Percentiles rank a stretch among this genome's conserved stretches.
Evolutionary conservation across 64 coral and sea anemone genomes (phyloP).

Genomic region (Pocillopora verrucosa): DNA sequence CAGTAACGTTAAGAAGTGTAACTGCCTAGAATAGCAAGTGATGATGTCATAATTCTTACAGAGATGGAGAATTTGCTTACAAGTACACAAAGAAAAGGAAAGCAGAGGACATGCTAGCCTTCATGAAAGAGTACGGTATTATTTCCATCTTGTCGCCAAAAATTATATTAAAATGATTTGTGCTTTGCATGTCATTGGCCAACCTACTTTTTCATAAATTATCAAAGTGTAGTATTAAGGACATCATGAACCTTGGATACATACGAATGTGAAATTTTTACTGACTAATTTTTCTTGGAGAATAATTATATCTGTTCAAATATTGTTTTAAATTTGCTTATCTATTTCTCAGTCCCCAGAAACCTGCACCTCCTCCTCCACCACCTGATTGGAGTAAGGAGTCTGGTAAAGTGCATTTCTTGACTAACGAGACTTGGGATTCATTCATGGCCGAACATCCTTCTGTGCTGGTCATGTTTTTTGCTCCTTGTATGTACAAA

Average conservation of each 20-base stretch:
- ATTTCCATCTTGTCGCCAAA: neutral
- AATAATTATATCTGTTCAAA: neutral
- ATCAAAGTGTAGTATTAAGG: too few species aligned
- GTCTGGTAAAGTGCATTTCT: conserved; percentile 78
- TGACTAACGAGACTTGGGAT: conserved; percentile 72
- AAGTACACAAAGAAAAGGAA: conserved; percentile 72
- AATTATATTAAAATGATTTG: neutral
- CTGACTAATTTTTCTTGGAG: too few species aligned
- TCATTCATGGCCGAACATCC: conserved; percentile 62
- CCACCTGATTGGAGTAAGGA: conserved; percentile 96
- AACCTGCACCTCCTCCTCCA: conserved; percentile 65
- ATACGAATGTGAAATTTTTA: too few species aligned
- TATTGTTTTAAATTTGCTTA: neutral
- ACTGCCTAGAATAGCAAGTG: neutral
- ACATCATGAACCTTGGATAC: too few species aligned
- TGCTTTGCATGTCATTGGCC: too few species aligned
- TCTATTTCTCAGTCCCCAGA: conserved; percentile 62
- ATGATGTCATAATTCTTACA: conserved; percentile 29
- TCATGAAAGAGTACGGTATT: conserved; percentile 90
- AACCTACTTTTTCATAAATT: too few species aligned
- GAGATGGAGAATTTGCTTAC: conserved; percentile 86
- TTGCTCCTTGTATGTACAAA: conserved; percentile 80
- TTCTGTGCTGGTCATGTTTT: conserved; percentile 93
- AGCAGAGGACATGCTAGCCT: conserved; percentile 62
- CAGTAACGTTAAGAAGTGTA: neutral